Evolutionary conservation across 1,140 invertebrate genomes (phyloP).

Genomic region (Trichoplusia ni): DNA sequence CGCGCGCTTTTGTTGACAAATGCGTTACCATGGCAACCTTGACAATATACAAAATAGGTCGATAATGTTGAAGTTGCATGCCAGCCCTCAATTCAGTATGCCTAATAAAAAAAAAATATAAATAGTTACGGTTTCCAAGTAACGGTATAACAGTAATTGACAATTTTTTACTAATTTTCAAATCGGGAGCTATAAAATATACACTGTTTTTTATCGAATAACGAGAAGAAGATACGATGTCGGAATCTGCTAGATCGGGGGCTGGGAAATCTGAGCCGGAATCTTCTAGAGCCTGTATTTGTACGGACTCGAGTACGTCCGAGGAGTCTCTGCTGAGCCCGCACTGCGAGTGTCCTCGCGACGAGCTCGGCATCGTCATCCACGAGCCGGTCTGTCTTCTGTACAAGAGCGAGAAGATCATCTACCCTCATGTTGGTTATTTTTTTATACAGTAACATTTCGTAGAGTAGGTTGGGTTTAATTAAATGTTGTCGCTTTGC

Average conservation of each 20-base stretch:
- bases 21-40: not conserved
- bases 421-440: conserved; percentile 53
- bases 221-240: not conserved
- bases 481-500: too few species aligned
- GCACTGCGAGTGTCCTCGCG: conserved; percentile 48
- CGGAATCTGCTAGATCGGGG: not conserved
- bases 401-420: conserved; percentile 58
- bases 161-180: conserved; percentile 6
- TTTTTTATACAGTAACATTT: not conserved
- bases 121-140: conserved; percentile 39
- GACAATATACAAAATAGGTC: not conserved
- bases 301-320: conserved; percentile 35
- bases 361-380: conserved; percentile 52
- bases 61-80: not conserved
- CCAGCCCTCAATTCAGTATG: not conserved
- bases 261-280: too few species aligned
- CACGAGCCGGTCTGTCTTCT: conserved; percentile 56
- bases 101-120: not conserved
- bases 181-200: conserved; percentile 9
- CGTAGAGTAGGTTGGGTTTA: too few species aligned
- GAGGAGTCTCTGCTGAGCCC: conserved; percentile 18
- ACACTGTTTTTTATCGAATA: conserved; percentile 8
- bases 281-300: conserved; percentile 35
- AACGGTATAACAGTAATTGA: conserved; percentile 39
- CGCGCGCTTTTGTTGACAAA: conserved; percentile 11